Evolutionary conservation across 2,888 invertebrate genomes (phyloP).

Genomic region (Pedicia rivosa): DNA sequence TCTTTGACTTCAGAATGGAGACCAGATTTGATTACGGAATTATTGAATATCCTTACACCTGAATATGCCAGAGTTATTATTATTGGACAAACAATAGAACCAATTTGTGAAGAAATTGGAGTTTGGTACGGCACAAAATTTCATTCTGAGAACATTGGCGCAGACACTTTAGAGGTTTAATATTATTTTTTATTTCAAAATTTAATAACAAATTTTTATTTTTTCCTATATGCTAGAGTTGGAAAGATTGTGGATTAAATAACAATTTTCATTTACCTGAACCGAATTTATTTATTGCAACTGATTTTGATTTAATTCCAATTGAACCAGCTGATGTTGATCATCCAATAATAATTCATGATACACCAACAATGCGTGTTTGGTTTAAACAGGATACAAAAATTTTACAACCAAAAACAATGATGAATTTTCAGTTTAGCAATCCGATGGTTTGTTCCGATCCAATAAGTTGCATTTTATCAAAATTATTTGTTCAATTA

Average conservation of each 20-base stretch:
- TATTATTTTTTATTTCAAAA: too few relatives aligned
- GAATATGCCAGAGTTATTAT: constrained; percentile 63
- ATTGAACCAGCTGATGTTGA: constrained; percentile 42
- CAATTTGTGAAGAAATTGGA: constrained; percentile 52
- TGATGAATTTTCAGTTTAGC: constrained; percentile 45
- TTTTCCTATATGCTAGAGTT: too few relatives aligned
- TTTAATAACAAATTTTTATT: too few relatives aligned
- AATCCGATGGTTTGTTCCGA: constrained; percentile 80
- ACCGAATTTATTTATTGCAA: constrained; percentile 85
- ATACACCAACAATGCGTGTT: constrained; percentile 61
- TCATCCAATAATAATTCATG: constrained; percentile 57
- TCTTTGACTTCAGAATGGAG: constrained; percentile 70
- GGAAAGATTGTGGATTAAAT: constrained; percentile 48
- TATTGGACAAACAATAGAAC: constrained; percentile 62
- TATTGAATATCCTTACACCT: constrained; percentile 58
- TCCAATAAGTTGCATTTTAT: constrained; percentile 67
- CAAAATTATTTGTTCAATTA: constrained; percentile 65
- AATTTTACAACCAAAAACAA: constrained; percentile 76
- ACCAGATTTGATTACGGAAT: constrained; percentile 62
- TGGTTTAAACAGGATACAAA: constrained; percentile 95
- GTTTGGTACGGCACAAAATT: constrained; percentile 90
- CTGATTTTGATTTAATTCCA: constrained; percentile 53
- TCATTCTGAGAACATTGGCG: constrained; percentile 49
- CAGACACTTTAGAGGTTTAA: constrained; percentile 47
- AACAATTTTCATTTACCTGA: constrained; percentile 57